phyloP scores from a whole-genome alignment of 2,797 vertebrate species.

The Typhlichthys eigenmanni region DNA sequence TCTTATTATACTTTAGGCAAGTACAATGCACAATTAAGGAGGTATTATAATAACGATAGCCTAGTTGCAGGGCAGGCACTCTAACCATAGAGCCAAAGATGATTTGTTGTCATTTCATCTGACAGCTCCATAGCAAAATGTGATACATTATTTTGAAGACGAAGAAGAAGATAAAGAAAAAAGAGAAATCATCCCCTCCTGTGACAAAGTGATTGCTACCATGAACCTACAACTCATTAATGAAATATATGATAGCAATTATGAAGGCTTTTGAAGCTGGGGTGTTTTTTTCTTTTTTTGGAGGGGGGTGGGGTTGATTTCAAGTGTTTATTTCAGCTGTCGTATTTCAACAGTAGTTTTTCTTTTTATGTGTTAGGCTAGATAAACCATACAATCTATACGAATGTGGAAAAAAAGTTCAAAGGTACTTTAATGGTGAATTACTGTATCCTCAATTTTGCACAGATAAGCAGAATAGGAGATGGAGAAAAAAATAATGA shows the following conservation, averaged over 20 bases:
- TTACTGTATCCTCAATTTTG: no score
- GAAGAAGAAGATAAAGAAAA: background rate
- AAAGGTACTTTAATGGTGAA: no score
- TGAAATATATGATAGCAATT: no score
- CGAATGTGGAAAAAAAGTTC: no score
- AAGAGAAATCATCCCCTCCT: background rate
- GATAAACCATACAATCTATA: no score
- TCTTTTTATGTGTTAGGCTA: no score
- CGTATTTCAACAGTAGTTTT: background rate
- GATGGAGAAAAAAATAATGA: no score
- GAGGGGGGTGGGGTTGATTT: background rate
- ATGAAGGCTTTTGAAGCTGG: no score
- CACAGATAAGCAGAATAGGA: no score
- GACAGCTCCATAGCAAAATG: background rate
- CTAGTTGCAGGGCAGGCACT: background rate
- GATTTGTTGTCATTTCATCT: background rate
- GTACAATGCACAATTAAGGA: background rate
- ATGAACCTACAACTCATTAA: no score
- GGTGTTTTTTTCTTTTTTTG: background rate
- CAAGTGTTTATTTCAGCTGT: background rate
- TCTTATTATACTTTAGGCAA: background rate
- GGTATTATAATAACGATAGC: background rate
- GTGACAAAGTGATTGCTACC: background rate
- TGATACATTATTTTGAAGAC: background rate
- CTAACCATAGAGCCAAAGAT: background rate